phyloP scores from a whole-genome alignment of 2,113 vertebrate genomes.

The Perca fluviatilis region DNA sequence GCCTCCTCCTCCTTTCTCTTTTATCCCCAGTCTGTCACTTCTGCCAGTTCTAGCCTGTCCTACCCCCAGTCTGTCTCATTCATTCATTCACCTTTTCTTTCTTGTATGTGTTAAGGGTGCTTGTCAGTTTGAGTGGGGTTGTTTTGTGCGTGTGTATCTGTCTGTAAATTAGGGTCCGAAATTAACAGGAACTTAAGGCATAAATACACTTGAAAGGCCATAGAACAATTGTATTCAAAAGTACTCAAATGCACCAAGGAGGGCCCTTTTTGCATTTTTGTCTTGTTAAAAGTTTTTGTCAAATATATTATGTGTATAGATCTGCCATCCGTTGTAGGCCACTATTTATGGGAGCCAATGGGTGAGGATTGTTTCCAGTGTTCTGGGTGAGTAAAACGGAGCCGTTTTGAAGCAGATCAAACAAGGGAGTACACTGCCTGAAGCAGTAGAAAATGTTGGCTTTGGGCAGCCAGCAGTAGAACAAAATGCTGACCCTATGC shows the following conservation, averaged over 20 bases:
- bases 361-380: conserved; percentile 16
- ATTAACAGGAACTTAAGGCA: neutral
- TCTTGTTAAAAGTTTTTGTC: neutral
- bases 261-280: neutral
- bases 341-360: conserved; percentile 6
- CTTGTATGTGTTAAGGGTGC: neutral
- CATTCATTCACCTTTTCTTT: conserved; percentile 14
- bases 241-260: neutral
- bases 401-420: conserved; percentile 40
- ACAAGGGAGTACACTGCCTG: conserved; percentile 25
- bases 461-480: conserved; percentile 37
- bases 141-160: neutral
- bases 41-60: conserved; percentile 3
- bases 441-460: conserved; percentile 45
- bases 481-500: conserved; percentile 63
- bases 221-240: neutral
- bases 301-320: neutral
- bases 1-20: conserved; percentile 31
- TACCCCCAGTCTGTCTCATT: conserved; percentile 4
- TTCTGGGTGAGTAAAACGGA: conserved; percentile 29
- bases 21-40: conserved; percentile 31
- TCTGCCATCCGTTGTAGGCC: neutral
- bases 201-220: conserved; percentile 1
- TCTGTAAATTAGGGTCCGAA: neutral
- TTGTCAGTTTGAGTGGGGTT: neutral